Evolutionary conservation across 2,888 invertebrate species (phyloP).

Genomic region (Fragum fragum): DNA sequence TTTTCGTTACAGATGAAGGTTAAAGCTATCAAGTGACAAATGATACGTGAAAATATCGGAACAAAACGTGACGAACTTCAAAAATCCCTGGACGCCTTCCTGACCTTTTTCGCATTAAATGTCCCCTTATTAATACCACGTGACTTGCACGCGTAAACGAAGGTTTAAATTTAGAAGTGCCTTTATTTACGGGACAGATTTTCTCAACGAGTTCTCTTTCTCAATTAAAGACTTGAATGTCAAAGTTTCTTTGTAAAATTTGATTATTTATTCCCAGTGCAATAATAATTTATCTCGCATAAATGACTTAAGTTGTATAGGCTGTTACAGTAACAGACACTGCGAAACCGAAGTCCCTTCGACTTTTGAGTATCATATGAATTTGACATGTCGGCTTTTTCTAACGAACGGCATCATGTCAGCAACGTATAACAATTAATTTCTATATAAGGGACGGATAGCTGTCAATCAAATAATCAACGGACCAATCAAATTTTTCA

Average conservation of each 20-base stretch:
- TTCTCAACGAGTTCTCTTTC: neutral
- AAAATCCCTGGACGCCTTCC: conserved; percentile 8
- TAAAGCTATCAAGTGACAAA: conserved; percentile 11
- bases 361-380: neutral
- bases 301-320: neutral
- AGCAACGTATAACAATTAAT: no score
- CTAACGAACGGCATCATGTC: neutral
- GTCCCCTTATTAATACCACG: conserved; percentile 22
- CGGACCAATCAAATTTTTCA: no score
- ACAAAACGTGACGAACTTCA: conserved; percentile 11
- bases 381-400: neutral
- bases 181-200: conserved; percentile 35
- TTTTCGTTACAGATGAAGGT: no score
- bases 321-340: neutral
- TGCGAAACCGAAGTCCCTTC: neutral
- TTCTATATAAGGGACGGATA: no score
- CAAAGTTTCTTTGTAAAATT: conserved; percentile 13
- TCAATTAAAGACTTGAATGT: conserved; percentile 24
- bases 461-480: no score
- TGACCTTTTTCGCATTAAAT: conserved; percentile 25
- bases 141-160: conserved; percentile 22
- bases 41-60: conserved; percentile 23
- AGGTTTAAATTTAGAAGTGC: conserved; percentile 9
- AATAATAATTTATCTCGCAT: neutral
- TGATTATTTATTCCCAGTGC: neutral